A percentile compares a stretch with the other conserved stretches of the same genome.
These are phyloP conservation scores for Xiphias gladius DNA, from an alignment of 2,113 vertebrate species.

Conservation along the genomic window DNA sequence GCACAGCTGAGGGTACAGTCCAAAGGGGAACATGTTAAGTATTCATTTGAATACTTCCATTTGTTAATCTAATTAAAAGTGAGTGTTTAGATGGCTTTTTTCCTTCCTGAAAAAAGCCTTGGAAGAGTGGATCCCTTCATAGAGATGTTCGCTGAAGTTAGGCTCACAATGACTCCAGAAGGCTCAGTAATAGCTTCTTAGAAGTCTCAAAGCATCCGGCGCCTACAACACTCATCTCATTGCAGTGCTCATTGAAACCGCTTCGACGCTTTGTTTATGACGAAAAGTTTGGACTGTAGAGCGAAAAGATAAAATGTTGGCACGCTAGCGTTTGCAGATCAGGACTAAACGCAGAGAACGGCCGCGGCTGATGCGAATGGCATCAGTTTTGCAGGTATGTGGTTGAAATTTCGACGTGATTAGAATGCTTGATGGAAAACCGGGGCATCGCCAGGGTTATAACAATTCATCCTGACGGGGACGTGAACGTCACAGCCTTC, in stretches of 20 bases:
- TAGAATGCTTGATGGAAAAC: background rate
- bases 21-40: background rate
- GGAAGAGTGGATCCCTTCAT: background rate
- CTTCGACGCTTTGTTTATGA: too few relatives aligned
- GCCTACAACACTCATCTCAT: too few relatives aligned
- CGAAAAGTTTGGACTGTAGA: too few relatives aligned
- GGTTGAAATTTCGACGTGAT: background rate
- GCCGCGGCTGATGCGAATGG: too few relatives aligned
- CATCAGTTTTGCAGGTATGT: too few relatives aligned
- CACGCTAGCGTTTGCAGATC: too few relatives aligned
- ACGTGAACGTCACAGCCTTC: background rate
- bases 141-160: background rate
- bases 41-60: background rate
- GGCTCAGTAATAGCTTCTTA: background rate
- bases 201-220: too few relatives aligned
- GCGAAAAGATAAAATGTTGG: too few relatives aligned
- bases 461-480: background rate
- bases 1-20: background rate
- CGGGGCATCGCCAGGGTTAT: background rate
- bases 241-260: too few relatives aligned
- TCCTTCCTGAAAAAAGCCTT: too few relatives aligned
- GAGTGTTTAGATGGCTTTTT: background rate
- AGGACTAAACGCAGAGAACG: too few relatives aligned
- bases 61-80: background rate
- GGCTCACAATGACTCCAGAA: background rate